A percentile compares a stretch with the other conserved stretches of the same genome.
Conservation (phyloP, 2,888 invertebrate genomes). For the Volucella bombylans region DNA sequence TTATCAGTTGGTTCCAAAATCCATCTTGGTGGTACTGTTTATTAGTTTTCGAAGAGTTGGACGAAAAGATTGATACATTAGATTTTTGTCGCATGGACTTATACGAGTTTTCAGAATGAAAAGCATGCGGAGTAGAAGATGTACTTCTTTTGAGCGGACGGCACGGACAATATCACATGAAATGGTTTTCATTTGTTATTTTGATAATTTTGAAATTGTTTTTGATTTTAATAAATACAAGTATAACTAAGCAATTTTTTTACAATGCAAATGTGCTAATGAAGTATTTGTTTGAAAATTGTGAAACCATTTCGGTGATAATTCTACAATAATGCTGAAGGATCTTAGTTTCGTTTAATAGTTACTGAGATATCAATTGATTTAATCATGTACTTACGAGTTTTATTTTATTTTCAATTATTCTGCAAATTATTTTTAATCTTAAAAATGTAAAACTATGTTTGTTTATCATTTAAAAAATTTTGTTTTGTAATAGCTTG, state of each 20-base stretch:
- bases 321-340: constrained; percentile 74
- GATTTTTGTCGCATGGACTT: constrained; percentile 6
- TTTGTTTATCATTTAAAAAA: constrained; percentile 35
- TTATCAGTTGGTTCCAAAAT: constrained; percentile 96
- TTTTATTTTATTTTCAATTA: not conserved
- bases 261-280: constrained; percentile 34
- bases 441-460: not conserved
- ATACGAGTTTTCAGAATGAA: constrained; percentile 31
- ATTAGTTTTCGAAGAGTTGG: constrained; percentile 32
- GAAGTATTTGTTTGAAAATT: not conserved
- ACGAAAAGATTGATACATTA: constrained; percentile 60
- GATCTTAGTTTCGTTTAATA: constrained; percentile 15
- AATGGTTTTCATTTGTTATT: constrained; percentile 70
- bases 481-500: no score
- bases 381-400: constrained; percentile 19
- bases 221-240: constrained; percentile 1
- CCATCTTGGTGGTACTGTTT: constrained; percentile 96
- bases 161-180: constrained; percentile 77
- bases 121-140: constrained; percentile 78
- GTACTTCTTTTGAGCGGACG: constrained; percentile 74
- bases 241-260: not conserved
- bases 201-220: not conserved
- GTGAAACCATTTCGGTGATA: constrained; percentile 72
- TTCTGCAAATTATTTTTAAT: not conserved
- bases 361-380: not conserved